Conservation (phyloP, 2,113 vertebrate species). For the Ailuropoda melanoleuca region DNA sequence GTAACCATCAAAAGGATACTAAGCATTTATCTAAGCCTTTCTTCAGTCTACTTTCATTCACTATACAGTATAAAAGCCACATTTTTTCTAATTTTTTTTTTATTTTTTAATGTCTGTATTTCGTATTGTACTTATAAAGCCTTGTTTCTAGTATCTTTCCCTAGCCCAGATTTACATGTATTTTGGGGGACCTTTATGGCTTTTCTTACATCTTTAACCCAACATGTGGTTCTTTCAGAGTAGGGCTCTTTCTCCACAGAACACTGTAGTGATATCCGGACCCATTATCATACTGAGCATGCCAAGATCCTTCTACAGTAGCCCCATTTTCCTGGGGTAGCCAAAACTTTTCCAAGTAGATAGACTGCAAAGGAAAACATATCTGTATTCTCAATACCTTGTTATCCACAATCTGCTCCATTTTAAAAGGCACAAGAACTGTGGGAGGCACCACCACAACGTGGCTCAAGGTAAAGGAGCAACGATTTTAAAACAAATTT, state of each 20-base stretch:
- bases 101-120: constrained; percentile 28
- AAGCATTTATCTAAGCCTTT: neutral
- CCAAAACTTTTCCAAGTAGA: constrained; percentile 27
- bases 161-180: neutral
- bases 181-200: neutral
- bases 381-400: neutral
- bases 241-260: neutral
- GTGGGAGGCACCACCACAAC: neutral
- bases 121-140: constrained; percentile 21
- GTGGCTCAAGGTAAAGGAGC: neutral
- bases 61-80: neutral
- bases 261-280: neutral
- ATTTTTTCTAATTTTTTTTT: neutral
- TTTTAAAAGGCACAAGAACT: neutral
- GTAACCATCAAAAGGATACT: neutral
- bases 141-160: neutral
- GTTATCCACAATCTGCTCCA: neutral
- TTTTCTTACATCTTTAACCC: constrained; percentile 21
- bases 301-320: neutral
- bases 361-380: neutral
- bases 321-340: neutral
- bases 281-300: neutral
- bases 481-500: constrained; percentile 2
- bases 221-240: constrained; percentile 16
- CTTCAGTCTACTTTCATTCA: constrained; percentile 11